These are phyloP conservation scores for Rhipidura dahli DNA, from an alignment of 2,113 vertebrate genomes.

Conservation along the genomic window DNA sequence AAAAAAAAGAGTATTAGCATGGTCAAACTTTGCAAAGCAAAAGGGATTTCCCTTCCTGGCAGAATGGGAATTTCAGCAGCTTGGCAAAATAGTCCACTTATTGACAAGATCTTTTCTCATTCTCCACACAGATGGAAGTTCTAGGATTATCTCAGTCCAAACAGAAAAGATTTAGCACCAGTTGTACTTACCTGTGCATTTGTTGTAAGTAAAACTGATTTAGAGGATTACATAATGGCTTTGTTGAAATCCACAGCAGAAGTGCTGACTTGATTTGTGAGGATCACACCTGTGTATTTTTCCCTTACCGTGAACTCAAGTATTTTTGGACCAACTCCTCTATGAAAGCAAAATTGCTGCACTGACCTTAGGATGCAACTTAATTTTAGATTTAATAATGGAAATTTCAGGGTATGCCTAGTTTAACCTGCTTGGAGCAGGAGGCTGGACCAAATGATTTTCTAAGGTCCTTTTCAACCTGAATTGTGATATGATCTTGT, in stretches of 20 bases:
- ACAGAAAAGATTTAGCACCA: background rate
- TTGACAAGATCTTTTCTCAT: background rate
- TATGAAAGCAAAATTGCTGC: background rate
- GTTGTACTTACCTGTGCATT: background rate
- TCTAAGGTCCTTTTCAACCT: background rate
- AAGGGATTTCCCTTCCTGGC: background rate
- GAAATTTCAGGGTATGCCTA: background rate
- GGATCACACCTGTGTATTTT: background rate
- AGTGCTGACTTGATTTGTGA: background rate
- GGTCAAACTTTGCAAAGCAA: background rate
- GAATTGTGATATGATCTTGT: background rate
- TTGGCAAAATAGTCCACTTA: background rate
- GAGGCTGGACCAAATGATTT: background rate
- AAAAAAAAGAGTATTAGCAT: rapidly evolving
- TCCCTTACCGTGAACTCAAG: background rate
- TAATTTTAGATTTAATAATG: background rate
- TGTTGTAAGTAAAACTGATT: background rate
- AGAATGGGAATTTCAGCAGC: background rate
- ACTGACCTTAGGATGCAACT: background rate
- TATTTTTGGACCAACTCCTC: background rate
- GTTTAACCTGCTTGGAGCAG: background rate
- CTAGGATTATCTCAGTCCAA: background rate
- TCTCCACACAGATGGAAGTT: background rate
- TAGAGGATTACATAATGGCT: background rate
- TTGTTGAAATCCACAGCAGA: background rate